Conservation (phyloP, 2,797 vertebrate species). For the Tenualosa thibaudeaui region DNA sequence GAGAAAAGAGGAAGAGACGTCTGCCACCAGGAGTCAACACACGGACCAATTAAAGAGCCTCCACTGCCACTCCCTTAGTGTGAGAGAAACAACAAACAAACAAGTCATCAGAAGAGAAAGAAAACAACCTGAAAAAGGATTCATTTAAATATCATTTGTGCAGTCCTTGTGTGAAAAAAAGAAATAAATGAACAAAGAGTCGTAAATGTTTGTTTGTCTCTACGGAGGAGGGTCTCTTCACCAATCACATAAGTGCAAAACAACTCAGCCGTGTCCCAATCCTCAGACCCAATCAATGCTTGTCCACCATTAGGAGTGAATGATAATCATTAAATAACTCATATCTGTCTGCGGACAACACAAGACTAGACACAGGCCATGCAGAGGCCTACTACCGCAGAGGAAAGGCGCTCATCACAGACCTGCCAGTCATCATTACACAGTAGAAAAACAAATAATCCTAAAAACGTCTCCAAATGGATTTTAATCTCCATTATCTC, state of each 20-base stretch:
- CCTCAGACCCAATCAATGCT: neutral
- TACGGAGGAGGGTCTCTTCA: no score
- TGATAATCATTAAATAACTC: no score
- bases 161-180: neutral
- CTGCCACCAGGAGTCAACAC: no score
- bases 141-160: neutral
- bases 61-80: no score
- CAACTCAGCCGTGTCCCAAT: neutral
- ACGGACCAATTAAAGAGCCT: neutral
- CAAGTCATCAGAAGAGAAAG: neutral
- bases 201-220: neutral
- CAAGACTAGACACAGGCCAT: no score
- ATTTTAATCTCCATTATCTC: slow-evolving; percentile 40
- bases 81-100: neutral
- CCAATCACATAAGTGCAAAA: neutral
- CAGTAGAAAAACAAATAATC: slow-evolving; percentile 41
- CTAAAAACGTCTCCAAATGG: slow-evolving; percentile 27
- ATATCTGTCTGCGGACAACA: no score
- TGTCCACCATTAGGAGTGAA: neutral
- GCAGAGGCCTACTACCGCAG: no score
- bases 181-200: neutral
- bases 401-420: slow-evolving; percentile 17
- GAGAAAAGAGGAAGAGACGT: neutral
- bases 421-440: slow-evolving; percentile 49
- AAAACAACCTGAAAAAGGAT: neutral